A percentile compares a stretch with the other conserved stretches of the same genome.
phyloP scores from a whole-genome alignment of 2,797 vertebrate genomes.

The Sandelia bainsii region DNA sequence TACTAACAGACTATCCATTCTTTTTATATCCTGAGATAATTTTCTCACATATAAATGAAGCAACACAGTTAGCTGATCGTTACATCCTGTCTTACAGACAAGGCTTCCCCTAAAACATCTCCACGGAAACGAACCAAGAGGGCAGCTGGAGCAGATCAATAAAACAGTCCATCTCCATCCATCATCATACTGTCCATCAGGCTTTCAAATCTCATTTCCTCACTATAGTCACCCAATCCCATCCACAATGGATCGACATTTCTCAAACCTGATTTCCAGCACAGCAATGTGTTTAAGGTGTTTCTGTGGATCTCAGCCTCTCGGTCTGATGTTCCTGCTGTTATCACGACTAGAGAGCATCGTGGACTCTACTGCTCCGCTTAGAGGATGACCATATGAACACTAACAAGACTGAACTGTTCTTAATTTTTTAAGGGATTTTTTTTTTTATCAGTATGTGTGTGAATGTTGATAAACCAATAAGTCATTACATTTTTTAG shows the following conservation, averaged over 20 bases:
- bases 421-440: constrained; percentile 35
- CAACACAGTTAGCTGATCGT: constrained; percentile 15
- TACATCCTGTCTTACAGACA: constrained; percentile 73
- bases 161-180: constrained; percentile 28
- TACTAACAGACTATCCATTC: neutral
- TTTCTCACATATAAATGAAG: neutral
- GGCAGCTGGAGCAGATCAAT: constrained; percentile 80
- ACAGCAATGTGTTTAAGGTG: constrained; percentile 31
- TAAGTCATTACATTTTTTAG: constrained; percentile 24
- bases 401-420: constrained; percentile 39
- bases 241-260: constrained; percentile 30
- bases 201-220: constrained; percentile 49
- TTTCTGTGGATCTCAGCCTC: constrained; percentile 31
- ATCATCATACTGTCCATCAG: constrained; percentile 40
- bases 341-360: constrained; percentile 13
- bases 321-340: constrained; percentile 27
- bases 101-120: constrained; percentile 81
- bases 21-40: neutral
- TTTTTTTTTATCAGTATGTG: constrained; percentile 6
- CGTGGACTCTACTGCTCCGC: constrained; percentile 38
- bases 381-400: constrained; percentile 17
- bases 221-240: constrained; percentile 27
- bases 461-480: constrained; percentile 25
- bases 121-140: constrained; percentile 83
- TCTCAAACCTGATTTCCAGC: constrained; percentile 32